Conservation (phyloP, 2,888 invertebrate genomes). For the Chrysolina haemoptera region DNA sequence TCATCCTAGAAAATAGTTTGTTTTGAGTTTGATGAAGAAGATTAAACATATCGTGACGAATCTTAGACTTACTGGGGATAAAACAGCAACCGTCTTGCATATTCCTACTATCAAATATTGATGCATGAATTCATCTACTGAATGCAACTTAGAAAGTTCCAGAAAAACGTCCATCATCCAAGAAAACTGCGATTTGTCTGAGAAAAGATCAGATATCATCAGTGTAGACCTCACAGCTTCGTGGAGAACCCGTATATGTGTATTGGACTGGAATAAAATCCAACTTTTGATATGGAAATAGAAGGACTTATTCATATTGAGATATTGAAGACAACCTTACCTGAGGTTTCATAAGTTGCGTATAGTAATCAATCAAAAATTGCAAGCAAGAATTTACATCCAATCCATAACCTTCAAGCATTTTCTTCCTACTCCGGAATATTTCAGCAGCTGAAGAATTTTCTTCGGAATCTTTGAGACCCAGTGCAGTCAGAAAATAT, state of each 20-base stretch:
- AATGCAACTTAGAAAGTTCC: conserved; percentile 78
- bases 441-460: conserved; percentile 57
- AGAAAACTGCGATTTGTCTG: conserved; percentile 82
- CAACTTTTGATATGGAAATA: not conserved
- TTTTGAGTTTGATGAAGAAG: not conserved
- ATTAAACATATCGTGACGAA: not conserved
- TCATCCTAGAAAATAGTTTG: conserved; percentile 65
- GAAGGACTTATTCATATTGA: no score
- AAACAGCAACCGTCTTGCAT: conserved; percentile 79
- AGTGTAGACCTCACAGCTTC: conserved; percentile 79
- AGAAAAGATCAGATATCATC: conserved; percentile 83
- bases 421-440: conserved; percentile 65
- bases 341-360: conserved; percentile 79
- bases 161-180: conserved; percentile 84
- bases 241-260: conserved; percentile 70
- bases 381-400: conserved; percentile 95
- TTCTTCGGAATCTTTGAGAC: conserved; percentile 70
- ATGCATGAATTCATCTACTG: conserved; percentile 81
- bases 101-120: conserved; percentile 79
- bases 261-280: conserved; percentile 64
- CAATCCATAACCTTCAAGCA: conserved; percentile 76
- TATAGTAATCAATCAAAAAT: conserved; percentile 91
- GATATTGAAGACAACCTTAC: conserved; percentile 63
- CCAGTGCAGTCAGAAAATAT: conserved; percentile 75
- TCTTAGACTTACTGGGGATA: conserved; percentile 71